phyloP scores from a whole-genome alignment of 1,140 invertebrate genomes.

The Sweltsa coloradensis region DNA sequence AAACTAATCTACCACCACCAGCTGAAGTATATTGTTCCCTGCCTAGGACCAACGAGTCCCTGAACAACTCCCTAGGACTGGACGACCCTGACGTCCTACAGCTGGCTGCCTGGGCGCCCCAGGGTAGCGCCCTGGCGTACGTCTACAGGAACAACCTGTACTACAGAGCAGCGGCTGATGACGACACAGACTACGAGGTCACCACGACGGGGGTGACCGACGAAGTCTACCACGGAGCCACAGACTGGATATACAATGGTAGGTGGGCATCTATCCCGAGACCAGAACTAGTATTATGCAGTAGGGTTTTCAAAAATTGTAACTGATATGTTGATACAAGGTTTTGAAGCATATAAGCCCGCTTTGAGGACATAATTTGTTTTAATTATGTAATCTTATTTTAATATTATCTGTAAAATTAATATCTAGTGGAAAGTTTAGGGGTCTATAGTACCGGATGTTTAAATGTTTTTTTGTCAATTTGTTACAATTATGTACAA shows the following conservation, averaged over 20 bases:
- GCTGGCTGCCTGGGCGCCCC: slow-evolving; percentile 43
- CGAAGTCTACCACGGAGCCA: slow-evolving; percentile 62
- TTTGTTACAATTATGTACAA: no score
- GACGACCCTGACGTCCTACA: slow-evolving; percentile 29
- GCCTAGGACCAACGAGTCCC: neutral
- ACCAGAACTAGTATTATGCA: no score
- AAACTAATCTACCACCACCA: neutral
- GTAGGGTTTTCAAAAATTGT: neutral
- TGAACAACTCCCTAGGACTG: neutral
- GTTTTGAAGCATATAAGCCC: no score
- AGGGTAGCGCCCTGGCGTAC: slow-evolving; percentile 52
- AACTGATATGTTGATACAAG: no score
- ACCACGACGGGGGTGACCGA: slow-evolving; percentile 44
- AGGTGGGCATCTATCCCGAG: no score
- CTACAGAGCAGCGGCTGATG: slow-evolving; percentile 35
- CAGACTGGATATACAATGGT: slow-evolving; percentile 69
- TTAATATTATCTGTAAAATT: no score
- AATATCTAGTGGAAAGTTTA: no score
- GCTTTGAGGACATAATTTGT: no score
- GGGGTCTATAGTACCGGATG: no score
- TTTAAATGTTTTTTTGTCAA: no score
- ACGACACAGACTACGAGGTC: slow-evolving; percentile 26
- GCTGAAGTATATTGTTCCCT: no score
- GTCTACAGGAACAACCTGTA: slow-evolving; percentile 72
- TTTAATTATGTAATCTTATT: no score